Base-by-base conservation (phyloP, 2,888 invertebrate genomes). In the Hipparchia sbordonii region DNA sequence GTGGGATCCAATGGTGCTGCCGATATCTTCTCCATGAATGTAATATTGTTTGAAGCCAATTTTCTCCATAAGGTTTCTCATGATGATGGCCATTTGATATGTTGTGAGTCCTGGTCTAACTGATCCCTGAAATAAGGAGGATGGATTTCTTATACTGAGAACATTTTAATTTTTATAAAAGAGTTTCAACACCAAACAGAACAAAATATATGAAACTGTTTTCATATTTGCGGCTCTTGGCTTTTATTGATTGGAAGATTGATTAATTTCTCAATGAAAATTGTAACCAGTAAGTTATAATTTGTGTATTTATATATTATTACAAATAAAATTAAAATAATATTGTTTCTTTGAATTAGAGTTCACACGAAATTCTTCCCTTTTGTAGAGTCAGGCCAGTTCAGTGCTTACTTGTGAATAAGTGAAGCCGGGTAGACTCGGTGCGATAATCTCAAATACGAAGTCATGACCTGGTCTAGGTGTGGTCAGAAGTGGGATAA, bases 21-120 rank as follows among this genome's bases (percentile, higher is more conserved):
- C 98, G 95, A 96, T 96, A 82, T 97, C 97, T 0, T 97, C 97
- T 0, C 97, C 97, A 85, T 97, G 97, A 0, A 95, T 86, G 82
- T 95, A 96, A 82, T 95, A 97, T 77, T 94, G 91, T 0, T 95
- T 83, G 81, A 95, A 94, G 0, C 96, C 96, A 1, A 97, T 86
- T 39, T 96, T 90, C 33, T 94, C 86, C 97, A 97, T 97, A 2
- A 97, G 90, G 80, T 96, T 96, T 74, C 95, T 94, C 82, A 97
- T 91, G n/a, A 96, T 84, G 0, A 95, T 90, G 0, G 95, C 95
- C 39, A 95, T 93, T 82, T 96, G 92, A 0, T 93, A 87, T 0
- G 94, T 82, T 0, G 95, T 93, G 6, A 96, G 80, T 13, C 97
- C 97, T 57, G 94, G 94, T 81, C 95, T 95, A 0, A 87, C 85